These are phyloP conservation scores for Megalurothrips usitatus DNA, from an alignment of 2,888 invertebrate genomes.

Conservation along the genomic window DNA sequence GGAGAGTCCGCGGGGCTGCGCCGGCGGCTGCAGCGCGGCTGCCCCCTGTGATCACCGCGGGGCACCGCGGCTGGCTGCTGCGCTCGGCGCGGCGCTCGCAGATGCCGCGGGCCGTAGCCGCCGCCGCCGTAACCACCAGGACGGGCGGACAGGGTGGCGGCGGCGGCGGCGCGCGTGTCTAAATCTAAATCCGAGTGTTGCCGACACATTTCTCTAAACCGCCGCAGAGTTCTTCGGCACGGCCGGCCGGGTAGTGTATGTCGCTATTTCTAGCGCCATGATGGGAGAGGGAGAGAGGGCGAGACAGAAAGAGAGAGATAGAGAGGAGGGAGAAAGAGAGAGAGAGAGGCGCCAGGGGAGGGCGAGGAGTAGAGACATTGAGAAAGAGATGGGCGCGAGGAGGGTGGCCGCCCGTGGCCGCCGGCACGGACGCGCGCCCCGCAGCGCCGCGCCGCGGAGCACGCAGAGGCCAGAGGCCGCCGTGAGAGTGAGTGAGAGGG, in stretches of 20 bases:
- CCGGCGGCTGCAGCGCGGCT: no score
- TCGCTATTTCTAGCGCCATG: not conserved
- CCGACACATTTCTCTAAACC: slow-evolving; percentile 1
- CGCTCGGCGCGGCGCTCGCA: not conserved
- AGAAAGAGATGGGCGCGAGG: not conserved
- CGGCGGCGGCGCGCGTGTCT: not conserved
- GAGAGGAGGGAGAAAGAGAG: not conserved
- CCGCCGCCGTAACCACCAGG: no score
- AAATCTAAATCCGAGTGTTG: not conserved
- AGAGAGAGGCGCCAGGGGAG: not conserved
- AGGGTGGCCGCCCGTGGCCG: no score
- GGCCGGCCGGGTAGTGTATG: not conserved
- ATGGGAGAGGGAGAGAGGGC: not conserved
- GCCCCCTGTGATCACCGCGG: no score
- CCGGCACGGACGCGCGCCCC: no score
- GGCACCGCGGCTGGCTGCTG: not conserved
- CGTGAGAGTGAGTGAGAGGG: no score
- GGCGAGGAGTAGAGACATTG: not conserved
- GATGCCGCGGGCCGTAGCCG: not conserved
- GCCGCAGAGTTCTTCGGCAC: not conserved
- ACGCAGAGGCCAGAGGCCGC: no score
- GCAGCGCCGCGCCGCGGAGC: no score
- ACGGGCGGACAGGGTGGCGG: not conserved
- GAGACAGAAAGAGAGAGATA: not conserved
- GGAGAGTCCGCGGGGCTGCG: no score